Conservation (phyloP, 2,888 invertebrate species). For the Caenorhabditis afra region DNA sequence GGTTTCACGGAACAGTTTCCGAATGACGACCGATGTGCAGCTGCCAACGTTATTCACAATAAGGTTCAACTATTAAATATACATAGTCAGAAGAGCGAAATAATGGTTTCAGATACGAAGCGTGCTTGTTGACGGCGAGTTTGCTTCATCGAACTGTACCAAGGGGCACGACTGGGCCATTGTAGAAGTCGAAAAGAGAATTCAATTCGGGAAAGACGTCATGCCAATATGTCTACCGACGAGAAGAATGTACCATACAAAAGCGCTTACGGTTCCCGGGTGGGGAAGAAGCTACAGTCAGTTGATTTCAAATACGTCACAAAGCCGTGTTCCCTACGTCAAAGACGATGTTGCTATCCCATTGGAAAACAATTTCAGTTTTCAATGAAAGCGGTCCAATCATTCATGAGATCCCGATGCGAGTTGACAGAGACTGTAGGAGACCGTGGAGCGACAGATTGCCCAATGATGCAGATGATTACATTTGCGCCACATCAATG, state of each 20-base stretch:
- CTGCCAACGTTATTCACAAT: conserved; percentile 63
- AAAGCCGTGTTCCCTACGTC: neutral
- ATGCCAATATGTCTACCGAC: conserved; percentile 77
- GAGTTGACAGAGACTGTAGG: conserved; percentile 70
- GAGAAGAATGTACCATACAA: conserved; percentile 43
- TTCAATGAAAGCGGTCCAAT: conserved; percentile 74
- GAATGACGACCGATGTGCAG: conserved; percentile 63
- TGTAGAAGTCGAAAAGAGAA: conserved; percentile 74
- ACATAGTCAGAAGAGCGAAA: no score
- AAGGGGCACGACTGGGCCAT: conserved; percentile 79
- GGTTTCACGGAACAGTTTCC: conserved; percentile 61
- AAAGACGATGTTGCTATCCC: neutral
- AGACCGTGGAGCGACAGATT: conserved; percentile 75
- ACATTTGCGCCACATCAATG: conserved; percentile 76
- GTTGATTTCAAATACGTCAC: neutral
- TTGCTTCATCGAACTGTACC: conserved; percentile 68
- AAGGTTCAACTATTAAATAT: conserved; percentile 47
- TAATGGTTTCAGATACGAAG: conserved; percentile 67
- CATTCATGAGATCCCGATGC: conserved; percentile 77
- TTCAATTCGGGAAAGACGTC: conserved; percentile 68
- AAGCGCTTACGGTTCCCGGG: conserved; percentile 71
- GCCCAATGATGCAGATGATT: conserved; percentile 72
- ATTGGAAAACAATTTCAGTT: conserved; percentile 57
- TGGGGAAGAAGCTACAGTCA: conserved; percentile 76
- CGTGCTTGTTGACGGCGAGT: conserved; percentile 74